phyloP scores from a whole-genome alignment of 2,113 vertebrate genomes.

The Perca fluviatilis region DNA sequence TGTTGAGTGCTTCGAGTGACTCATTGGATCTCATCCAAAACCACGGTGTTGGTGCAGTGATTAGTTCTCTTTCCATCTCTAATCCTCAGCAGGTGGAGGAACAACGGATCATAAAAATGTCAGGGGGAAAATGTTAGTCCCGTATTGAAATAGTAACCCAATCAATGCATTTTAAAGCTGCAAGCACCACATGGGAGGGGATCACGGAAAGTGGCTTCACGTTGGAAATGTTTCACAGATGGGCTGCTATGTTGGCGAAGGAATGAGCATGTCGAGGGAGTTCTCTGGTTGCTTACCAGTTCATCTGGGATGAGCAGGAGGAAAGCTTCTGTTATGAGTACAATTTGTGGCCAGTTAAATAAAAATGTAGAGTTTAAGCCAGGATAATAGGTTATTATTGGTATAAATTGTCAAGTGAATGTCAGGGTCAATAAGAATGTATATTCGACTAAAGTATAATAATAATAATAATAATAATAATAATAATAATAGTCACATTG shows the following conservation, averaged over 20 bases:
- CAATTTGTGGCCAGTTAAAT: conserved; percentile 16
- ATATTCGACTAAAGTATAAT: not conserved
- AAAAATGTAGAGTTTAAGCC: conserved; percentile 11
- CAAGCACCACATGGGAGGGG: conserved; percentile 34
- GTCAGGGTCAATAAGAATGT: not conserved
- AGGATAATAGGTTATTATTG: not conserved
- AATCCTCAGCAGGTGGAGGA: conserved; percentile 72
- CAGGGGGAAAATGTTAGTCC: conserved; percentile 62
- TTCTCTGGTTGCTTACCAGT: conserved; percentile 13
- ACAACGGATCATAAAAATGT: conserved; percentile 58
- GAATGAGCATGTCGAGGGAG: conserved; percentile 29
- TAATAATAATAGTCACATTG: not conserved
- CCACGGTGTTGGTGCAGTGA: conserved; percentile 65
- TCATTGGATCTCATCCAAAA: conserved; percentile 55
- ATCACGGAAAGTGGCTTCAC: conserved; percentile 58
- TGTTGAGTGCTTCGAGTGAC: conserved; percentile 46
- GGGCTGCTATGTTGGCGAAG: conserved; percentile 29
- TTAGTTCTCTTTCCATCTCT: conserved; percentile 73
- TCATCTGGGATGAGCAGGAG: conserved; percentile 13
- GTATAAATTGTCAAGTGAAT: not conserved
- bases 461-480: too few species aligned
- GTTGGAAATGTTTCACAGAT: conserved; percentile 71
- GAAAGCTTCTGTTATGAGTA: conserved; percentile 28
- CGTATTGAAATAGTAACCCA: conserved; percentile 56
- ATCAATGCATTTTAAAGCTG: conserved; percentile 64